phyloP scores from a whole-genome alignment of 2,113 vertebrate genomes.

The Promerops cafer region DNA sequence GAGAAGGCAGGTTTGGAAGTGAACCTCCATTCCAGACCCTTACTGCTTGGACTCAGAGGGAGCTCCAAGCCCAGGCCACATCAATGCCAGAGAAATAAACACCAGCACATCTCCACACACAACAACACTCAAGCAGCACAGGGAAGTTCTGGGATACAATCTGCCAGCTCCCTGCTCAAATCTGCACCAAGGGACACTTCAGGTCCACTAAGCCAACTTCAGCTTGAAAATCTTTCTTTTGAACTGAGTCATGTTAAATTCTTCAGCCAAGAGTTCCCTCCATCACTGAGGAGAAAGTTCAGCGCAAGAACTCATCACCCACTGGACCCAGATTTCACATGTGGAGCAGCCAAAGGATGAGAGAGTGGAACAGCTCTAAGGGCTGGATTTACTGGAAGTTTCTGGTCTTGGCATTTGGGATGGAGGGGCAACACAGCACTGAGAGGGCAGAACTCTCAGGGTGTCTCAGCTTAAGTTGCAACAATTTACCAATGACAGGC shows the following conservation, averaged over 20 bases:
- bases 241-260: background rate
- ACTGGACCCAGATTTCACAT: background rate
- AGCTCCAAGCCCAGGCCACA: background rate
- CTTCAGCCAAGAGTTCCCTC: background rate
- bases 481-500: background rate
- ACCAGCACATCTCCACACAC: background rate
- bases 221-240: background rate
- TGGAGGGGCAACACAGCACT: background rate
- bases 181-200: background rate
- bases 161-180: background rate
- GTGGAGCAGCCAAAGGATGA: background rate
- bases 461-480: background rate
- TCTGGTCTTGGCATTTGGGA: background rate
- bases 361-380: background rate
- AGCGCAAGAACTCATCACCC: background rate
- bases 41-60: background rate
- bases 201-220: background rate
- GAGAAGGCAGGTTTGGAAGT: background rate
- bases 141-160: background rate
- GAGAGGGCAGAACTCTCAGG: background rate
- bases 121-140: background rate
- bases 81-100: background rate
- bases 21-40: background rate
- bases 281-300: background rate
- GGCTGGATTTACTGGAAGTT: background rate